These are phyloP conservation scores for Scrobipalpa atriplicella DNA, from an alignment of 2,888 invertebrate genomes.

Conservation along the genomic window DNA sequence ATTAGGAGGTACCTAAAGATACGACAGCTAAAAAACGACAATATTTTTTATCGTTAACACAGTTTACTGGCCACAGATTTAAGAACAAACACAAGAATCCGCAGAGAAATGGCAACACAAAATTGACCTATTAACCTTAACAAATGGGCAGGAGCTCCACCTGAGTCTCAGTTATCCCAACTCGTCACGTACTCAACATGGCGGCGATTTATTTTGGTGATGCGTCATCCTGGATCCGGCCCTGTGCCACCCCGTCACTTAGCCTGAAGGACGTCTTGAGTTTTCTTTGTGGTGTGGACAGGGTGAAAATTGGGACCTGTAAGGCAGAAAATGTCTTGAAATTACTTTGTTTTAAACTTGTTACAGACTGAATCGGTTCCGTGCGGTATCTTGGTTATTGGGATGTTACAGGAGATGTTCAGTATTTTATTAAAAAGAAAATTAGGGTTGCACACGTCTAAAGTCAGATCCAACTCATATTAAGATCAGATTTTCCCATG, in stretches of 20 bases:
- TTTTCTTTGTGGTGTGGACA: slow-evolving; percentile 55
- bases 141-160: slow-evolving; percentile 54
- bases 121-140: slow-evolving; percentile 46
- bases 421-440: no score
- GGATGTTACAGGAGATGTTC: no score
- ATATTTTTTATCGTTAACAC: no score
- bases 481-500: no score
- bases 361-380: no score
- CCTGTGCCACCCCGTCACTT: slow-evolving; percentile 67
- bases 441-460: no score
- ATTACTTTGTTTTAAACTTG: background rate
- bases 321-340: slow-evolving; percentile 25
- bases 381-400: no score
- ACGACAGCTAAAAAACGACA: no score
- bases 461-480: no score
- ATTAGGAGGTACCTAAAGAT: no score
- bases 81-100: background rate
- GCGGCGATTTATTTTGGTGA: slow-evolving; percentile 62
- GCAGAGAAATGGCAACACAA: slow-evolving; percentile 36
- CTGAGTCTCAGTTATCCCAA: slow-evolving; percentile 52
- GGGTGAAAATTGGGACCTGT: slow-evolving; percentile 36
- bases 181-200: slow-evolving; percentile 65
- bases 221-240: slow-evolving; percentile 66
- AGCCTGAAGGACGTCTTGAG: slow-evolving; percentile 64
- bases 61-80: background rate